Evolutionary conservation across 2,888 invertebrate genomes (phyloP).

Genomic region (Euplagia quadripunctaria): DNA sequence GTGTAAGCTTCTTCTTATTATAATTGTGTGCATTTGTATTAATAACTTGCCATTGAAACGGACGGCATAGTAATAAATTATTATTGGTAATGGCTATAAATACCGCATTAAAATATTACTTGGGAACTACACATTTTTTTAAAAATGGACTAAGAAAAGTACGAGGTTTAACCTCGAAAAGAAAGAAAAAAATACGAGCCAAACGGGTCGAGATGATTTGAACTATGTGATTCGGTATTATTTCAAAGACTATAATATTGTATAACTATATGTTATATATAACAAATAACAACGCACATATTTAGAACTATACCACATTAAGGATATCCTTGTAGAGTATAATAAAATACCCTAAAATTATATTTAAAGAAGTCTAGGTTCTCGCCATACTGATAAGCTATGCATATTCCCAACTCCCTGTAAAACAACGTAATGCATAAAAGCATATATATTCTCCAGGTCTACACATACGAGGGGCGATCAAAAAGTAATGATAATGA

Average conservation of each 20-base stretch:
- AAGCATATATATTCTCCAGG: too few relatives aligned
- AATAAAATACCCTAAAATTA: too few relatives aligned
- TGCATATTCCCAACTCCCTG: too few relatives aligned
- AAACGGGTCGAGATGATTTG: neutral
- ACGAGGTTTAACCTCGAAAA: neutral
- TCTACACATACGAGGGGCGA: too few relatives aligned
- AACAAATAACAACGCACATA: too few relatives aligned
- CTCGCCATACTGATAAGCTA: too few relatives aligned
- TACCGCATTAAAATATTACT: neutral
- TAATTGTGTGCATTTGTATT: constrained; percentile 24
- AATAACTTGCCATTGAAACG: constrained; percentile 17
- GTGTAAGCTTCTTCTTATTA: constrained; percentile 33
- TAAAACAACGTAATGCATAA: too few relatives aligned
- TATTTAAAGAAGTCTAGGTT: too few relatives aligned
- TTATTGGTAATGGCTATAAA: neutral
- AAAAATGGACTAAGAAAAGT: neutral
- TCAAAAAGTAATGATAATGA: too few relatives aligned
- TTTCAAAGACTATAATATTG: neutral
- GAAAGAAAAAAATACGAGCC: neutral
- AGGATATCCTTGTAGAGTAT: too few relatives aligned
- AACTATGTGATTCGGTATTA: neutral
- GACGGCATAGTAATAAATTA: neutral
- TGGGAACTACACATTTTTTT: neutral
- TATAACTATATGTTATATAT: too few relatives aligned
- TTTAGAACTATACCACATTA: too few relatives aligned